Conservation (phyloP, 2,113 vertebrate genomes). For the Hyaena hyaena region DNA sequence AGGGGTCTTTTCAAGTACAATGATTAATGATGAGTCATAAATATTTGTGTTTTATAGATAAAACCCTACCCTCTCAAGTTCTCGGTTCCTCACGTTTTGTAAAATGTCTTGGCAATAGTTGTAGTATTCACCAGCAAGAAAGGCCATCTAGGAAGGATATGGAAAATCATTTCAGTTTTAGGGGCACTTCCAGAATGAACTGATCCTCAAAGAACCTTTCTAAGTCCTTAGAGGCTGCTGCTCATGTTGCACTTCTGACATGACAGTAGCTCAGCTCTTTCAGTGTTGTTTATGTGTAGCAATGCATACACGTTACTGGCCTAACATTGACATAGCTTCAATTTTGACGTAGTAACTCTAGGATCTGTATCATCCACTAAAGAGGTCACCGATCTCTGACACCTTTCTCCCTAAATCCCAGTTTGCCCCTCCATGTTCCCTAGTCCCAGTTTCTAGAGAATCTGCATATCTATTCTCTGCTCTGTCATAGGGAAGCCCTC, state of each 20-base stretch:
- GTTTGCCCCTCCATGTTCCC: neutral
- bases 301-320: rapidly evolving
- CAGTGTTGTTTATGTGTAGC: neutral
- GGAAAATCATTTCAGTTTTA: neutral
- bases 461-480: neutral
- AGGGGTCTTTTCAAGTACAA: neutral
- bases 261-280: too few species aligned
- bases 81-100: slow-evolving; percentile 76
- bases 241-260: too few species aligned
- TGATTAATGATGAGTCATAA: neutral
- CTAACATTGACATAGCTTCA: rapidly evolving
- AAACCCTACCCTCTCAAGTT: slow-evolving; percentile 81
- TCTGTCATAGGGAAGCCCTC: neutral
- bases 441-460: neutral
- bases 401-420: neutral
- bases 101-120: slow-evolving; percentile 84
- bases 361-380: neutral
- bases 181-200: neutral
- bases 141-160: slow-evolving; percentile 71
- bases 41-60: neutral
- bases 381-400: neutral
- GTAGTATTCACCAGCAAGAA: slow-evolving; percentile 81
- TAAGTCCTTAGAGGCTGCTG: neutral
- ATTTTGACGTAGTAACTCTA: neutral
- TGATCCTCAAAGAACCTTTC: neutral